Base-by-base conservation (phyloP, 2,888 invertebrate species). In the Lithophane socia region DNA sequence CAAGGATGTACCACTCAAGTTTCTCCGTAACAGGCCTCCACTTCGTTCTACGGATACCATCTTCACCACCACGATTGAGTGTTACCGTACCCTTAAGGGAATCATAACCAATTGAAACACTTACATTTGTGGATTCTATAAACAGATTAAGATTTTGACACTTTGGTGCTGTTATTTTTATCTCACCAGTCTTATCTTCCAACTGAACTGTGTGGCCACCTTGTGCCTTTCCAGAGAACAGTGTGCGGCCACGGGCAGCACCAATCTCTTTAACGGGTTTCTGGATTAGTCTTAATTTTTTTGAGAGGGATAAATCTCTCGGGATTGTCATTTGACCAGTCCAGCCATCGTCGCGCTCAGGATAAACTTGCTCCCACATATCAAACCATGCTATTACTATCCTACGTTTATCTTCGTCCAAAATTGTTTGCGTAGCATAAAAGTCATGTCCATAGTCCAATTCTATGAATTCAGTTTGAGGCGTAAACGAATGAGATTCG, bases 281-380 rank as follows among this genome's bases (percentile, higher is more conserved):
- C 80, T 96, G 96, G 10, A 93, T 64, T 2, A 96, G 76, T 24
- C 60, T 86, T 3, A 90, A 88, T 49, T 94, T 85, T 74, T 83
- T 60, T 0, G 90, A 85, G 0, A 97, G 82, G 0, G 80, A 84
- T n/a, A 97, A 84, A 66, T 82, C 84, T 86, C 97, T 92, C 0
- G 95, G 91, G 7, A 97, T 83, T 5, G 95, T 94, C 91, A 96
- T 93, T 64, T 92, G 92, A 3, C 97, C 97, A n/a, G 94, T 93
- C 83, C 93, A 97, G 4, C 95, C 95, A 73, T 94, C 93, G 1
- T 88, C 60, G 10, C 91, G 89, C 74, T 96, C 96, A 1, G 95
- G 94, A 83, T 96, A 96, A 10, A 77, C 64, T 42, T 91, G 82
- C 7, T 95, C 94, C 97, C 97, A 97, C 95, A 95, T 96, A 82